Percentiles rank a stretch among this genome's conserved stretches.
phyloP scores from a whole-genome alignment of 2,888 invertebrate genomes.

The Aleiodes testaceus region DNA sequence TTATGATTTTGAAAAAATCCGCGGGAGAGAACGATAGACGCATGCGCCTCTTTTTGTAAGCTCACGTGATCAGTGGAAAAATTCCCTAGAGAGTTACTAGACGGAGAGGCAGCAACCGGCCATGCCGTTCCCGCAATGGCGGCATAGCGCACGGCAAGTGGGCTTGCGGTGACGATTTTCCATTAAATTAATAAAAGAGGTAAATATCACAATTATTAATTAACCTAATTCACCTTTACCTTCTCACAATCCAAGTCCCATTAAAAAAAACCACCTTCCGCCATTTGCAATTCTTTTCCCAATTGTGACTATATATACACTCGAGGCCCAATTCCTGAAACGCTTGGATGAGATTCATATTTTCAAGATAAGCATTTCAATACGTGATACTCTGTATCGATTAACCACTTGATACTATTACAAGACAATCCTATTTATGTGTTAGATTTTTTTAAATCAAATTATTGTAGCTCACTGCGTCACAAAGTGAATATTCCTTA shows the following conservation, averaged over 20 bases:
- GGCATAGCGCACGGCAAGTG: conserved; percentile 53
- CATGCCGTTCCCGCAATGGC: conserved; percentile 65
- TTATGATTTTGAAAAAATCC: too few relatives aligned
- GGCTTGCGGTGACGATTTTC: conserved; percentile 50
- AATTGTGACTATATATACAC: conserved; percentile 11
- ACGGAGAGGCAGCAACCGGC: conserved; percentile 54
- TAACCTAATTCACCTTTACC: too few relatives aligned
- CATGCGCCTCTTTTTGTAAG: too few relatives aligned
- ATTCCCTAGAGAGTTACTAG: too few relatives aligned
- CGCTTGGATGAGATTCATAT: conserved; percentile 9
- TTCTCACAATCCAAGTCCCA: neutral
- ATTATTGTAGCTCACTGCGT: conserved; percentile 29
- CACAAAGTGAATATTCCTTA: neutral
- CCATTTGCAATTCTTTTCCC: conserved; percentile 26
- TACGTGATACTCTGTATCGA: conserved; percentile 39
- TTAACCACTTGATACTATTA: conserved; percentile 40
- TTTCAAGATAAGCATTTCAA: conserved; percentile 12
- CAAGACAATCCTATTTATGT: conserved; percentile 48
- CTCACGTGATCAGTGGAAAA: too few relatives aligned
- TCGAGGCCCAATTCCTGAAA: too few relatives aligned
- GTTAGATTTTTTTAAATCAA: conserved; percentile 35
- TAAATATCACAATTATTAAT: conserved; percentile 42
- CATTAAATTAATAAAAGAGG: conserved; percentile 50
- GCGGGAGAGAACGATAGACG: too few relatives aligned
- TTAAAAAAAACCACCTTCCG: neutral